Evolutionary conservation across 1,140 invertebrate genomes (phyloP), one percentile per base, ranked within the genome.

Genomic region (Saccostrea echinata): DNA sequence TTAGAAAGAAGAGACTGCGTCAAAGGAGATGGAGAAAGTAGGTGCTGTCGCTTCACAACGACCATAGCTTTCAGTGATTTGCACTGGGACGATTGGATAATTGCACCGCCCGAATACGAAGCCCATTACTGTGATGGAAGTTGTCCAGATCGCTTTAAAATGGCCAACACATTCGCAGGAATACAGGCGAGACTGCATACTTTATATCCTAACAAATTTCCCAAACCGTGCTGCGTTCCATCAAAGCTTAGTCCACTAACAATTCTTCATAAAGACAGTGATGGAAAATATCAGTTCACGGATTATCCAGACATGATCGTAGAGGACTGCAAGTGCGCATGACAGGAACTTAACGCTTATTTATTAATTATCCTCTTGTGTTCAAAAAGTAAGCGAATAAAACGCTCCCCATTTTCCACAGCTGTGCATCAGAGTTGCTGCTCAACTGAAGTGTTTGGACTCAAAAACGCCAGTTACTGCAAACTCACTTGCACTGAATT

Each of bases 101-200:
- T 94, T 4, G 90, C 89, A 51, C 93, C 93, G n/a, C 84, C 76
- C 33, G 91, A 90, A 9, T 94, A 93, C 84, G 89, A 92, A 81
- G 93, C 92, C 2, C 92, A 91, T 86, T 93, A 91, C 84, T 94
- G 93, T 87, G 92, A 92, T 76, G 93, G 93, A n/a, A 81, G 53
- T 53, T 94, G 93, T 88, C 93, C 92, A 3, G 86, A 92, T 43
- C 64, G 91, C 35, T 92, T 93, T 88, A 94, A 94, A 89, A 90
- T 91, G 87, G 93, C 94, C 9, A 92, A 92, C 85, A 93, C 89
- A 12, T 94, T 93, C 89, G 90, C 94, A 18, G 89, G 88, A 30
- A 92, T 94, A 52, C 92, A 94, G 84, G 92, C 91, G 27, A 35
- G 91, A 21, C 88, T 94, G 11, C 91, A 92, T 85, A 82, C 88